Conservation (phyloP, 2,113 vertebrate genomes). For the Cyanoliseus patagonus region DNA sequence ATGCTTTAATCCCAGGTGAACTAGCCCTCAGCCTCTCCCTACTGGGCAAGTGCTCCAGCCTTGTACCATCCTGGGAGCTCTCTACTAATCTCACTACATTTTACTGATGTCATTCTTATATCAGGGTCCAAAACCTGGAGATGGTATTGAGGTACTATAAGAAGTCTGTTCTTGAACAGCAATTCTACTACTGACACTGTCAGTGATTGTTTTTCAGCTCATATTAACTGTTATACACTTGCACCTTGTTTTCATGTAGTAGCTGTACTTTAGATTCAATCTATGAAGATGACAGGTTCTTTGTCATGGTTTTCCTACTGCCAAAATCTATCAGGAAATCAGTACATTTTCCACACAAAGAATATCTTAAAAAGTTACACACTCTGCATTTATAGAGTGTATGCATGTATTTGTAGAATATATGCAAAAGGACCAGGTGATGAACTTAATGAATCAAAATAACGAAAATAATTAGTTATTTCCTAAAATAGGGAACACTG, state of each 20-base stretch:
- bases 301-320: not conserved
- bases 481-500: not conserved
- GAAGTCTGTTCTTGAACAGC: not conserved
- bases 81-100: not conserved
- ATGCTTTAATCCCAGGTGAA: not conserved
- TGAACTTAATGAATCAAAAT: not conserved
- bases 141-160: not conserved
- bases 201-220: not conserved
- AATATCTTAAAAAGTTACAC: too few relatives aligned
- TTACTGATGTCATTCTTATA: not conserved
- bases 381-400: not conserved
- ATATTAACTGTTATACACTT: not conserved
- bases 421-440: not conserved
- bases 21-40: not conserved
- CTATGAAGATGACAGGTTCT: not conserved
- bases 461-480: not conserved
- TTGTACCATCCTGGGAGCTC: accelerated
- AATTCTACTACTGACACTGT: not conserved
- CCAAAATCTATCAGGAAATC: not conserved
- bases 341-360: not conserved
- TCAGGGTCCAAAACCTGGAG: not conserved
- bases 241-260: not conserved
- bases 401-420: not conserved
- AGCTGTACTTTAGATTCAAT: not conserved
- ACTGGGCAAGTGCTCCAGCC: not conserved